These are phyloP conservation scores for Helicolenus hilgendorfi DNA, from an alignment of 2,797 vertebrate genomes.

Conservation along the genomic window DNA sequence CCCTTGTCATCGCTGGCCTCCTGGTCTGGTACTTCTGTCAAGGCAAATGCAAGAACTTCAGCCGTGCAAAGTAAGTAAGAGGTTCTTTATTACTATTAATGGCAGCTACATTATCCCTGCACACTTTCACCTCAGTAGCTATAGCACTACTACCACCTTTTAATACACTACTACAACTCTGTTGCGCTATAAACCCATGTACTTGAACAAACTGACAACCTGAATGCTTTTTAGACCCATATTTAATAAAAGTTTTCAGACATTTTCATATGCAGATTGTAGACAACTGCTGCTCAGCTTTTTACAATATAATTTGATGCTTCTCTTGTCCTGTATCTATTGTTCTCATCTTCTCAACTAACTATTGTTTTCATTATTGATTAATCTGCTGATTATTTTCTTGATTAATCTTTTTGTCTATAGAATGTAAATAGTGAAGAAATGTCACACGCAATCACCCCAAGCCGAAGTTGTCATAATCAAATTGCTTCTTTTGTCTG, in stretches of 20 bases:
- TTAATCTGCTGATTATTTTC: neutral
- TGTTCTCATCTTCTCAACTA: neutral
- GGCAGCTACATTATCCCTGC: neutral
- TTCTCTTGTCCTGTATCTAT: neutral
- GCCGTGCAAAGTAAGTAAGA: constrained; percentile 87
- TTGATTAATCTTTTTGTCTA: neutral
- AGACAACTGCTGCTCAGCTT: neutral
- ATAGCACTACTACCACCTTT: neutral
- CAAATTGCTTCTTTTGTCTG: neutral
- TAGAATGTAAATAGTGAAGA: neutral
- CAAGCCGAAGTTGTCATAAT: neutral
- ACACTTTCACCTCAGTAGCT: neutral
- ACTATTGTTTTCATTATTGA: neutral
- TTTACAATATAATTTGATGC: neutral
- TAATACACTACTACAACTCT: neutral
- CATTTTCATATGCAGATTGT: neutral
- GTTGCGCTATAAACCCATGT: neutral
- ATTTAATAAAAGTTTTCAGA: neutral
- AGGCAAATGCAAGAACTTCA: constrained; percentile 88
- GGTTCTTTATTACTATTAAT: neutral
- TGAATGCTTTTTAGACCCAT: neutral
- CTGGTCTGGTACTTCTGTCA: constrained; percentile 93
- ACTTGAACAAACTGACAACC: neutral
- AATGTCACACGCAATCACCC: neutral
- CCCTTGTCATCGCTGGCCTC: constrained; percentile 89